Evolutionary conservation across 2,888 invertebrate species (phyloP).

Genomic region (Magallana nippona): DNA sequence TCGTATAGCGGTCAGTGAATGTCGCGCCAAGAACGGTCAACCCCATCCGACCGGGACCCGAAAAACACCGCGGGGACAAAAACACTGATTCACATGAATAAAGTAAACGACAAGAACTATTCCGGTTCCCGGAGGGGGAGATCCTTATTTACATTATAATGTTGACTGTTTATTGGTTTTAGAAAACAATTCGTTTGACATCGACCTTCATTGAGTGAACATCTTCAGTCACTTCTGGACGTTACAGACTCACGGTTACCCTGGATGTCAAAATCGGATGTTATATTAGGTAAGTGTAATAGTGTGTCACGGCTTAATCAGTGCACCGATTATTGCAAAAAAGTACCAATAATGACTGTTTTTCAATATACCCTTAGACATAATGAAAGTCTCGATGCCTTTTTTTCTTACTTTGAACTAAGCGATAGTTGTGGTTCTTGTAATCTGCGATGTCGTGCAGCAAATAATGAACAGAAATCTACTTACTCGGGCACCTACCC

Average conservation of each 20-base stretch:
- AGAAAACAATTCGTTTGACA: not conserved
- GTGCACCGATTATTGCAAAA: too few species aligned
- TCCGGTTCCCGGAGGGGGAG: not conserved
- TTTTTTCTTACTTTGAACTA: too few species aligned
- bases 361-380: too few species aligned
- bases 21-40: conserved; percentile 8
- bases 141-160: conserved; percentile 26
- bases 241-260: not conserved
- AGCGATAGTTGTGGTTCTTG: too few species aligned
- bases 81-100: not conserved
- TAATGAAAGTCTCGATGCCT: too few species aligned
- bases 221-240: not conserved
- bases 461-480: too few species aligned
- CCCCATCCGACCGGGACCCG: not conserved
- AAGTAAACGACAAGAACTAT: conserved; percentile 4
- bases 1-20: not conserved
- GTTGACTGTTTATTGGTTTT: conserved; percentile 2
- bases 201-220: not conserved
- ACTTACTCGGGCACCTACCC: too few species aligned
- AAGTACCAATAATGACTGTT: too few species aligned
- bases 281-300: too few species aligned
- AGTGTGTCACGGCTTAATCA: too few species aligned
- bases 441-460: too few species aligned
- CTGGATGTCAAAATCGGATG: too few species aligned
- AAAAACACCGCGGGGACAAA: conserved; percentile 7